These are phyloP conservation scores for Sebastes vulpes DNA, from an alignment of 2,797 vertebrate species.

Conservation along the genomic window DNA sequence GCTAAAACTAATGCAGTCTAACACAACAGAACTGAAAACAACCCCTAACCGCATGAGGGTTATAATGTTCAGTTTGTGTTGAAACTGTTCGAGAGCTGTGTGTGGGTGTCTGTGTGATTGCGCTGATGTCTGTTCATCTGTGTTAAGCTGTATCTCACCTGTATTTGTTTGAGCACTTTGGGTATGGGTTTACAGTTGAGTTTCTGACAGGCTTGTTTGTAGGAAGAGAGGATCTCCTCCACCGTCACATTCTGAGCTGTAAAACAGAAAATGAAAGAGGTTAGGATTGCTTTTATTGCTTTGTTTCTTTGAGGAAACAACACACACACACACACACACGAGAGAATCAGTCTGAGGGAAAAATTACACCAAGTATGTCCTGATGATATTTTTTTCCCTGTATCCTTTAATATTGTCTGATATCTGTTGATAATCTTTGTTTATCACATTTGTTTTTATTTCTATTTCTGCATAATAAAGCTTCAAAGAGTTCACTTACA, in stretches of 20 bases:
- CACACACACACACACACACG: background rate
- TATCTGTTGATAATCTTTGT: background rate
- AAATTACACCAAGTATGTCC: background rate
- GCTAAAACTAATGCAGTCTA: background rate
- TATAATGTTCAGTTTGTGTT: background rate
- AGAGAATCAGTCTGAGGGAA: background rate
- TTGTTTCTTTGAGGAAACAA: background rate
- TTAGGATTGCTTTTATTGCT: slow-evolving; percentile 29
- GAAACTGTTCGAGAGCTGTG: background rate
- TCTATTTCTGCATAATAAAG: background rate
- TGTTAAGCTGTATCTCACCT: slow-evolving; percentile 83
- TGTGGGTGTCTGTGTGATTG: background rate
- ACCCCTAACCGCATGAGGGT: background rate
- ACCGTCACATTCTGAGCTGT: slow-evolving; percentile 95
- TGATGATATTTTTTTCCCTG: background rate
- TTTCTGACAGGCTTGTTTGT: slow-evolving; percentile 95
- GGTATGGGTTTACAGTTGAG: slow-evolving; percentile 94
- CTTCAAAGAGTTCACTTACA: background rate
- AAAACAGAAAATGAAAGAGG: slow-evolving; percentile 41
- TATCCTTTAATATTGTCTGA: background rate
- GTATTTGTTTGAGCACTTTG: slow-evolving; percentile 94
- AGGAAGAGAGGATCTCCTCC: slow-evolving; percentile 91
- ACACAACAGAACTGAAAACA: background rate
- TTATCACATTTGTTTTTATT: background rate
- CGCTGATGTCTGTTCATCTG: background rate